phyloP scores from a whole-genome alignment of 2,797 vertebrate species.

The Peromyscus attwateri region DNA sequence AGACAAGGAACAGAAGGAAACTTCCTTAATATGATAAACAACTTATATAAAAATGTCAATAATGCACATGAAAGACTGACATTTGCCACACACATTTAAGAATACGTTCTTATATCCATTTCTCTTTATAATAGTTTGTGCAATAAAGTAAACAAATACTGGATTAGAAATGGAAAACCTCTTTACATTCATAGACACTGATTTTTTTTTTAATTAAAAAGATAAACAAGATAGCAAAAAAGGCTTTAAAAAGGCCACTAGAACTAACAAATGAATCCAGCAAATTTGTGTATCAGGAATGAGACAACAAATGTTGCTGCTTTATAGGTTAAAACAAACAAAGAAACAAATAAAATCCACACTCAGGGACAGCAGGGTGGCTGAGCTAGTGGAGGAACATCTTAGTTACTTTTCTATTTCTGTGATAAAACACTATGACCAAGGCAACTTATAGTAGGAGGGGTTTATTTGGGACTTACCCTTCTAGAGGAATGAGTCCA shows the following conservation, averaged over 20 bases:
- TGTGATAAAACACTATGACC: too few relatives aligned
- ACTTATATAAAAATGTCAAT: not conserved
- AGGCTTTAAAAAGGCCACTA: not conserved
- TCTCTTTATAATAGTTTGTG: not conserved
- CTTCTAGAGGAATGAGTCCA: not conserved
- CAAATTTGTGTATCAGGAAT: not conserved
- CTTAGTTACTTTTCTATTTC: not conserved
- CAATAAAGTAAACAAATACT: not conserved
- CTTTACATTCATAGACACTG: not conserved
- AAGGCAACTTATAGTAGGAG: not conserved
- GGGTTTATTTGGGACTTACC: not conserved
- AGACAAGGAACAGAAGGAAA: not conserved
- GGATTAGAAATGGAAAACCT: not conserved
- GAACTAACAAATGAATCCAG: not conserved
- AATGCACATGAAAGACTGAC: not conserved
- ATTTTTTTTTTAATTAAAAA: not conserved
- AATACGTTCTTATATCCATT: not conserved
- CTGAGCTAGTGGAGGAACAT: not conserved
- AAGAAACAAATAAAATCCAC: not conserved
- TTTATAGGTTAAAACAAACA: not conserved
- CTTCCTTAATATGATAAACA: not conserved
- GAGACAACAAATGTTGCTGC: not conserved
- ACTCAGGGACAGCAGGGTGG: not conserved
- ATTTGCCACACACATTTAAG: not conserved
- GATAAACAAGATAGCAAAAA: not conserved